These are phyloP conservation scores for Silurus meridionalis DNA, from an alignment of 2,113 vertebrate genomes.

Conservation along the genomic window DNA sequence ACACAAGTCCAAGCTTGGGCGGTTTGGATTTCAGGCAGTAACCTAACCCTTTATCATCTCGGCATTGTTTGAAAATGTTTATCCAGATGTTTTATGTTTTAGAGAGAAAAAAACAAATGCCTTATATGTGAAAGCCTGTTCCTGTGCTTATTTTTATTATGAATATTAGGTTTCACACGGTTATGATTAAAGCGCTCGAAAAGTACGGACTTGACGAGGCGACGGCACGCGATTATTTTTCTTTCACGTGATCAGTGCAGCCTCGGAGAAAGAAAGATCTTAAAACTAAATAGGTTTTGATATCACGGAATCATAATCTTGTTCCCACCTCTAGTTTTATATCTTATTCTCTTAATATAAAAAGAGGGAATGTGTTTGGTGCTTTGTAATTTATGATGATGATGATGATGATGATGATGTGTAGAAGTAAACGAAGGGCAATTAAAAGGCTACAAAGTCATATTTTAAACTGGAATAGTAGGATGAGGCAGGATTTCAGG, in stretches of 20 bases:
- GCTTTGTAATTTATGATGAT: neutral
- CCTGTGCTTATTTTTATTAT: conserved; percentile 30
- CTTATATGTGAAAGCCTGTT: conserved; percentile 32
- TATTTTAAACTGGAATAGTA: conserved; percentile 20
- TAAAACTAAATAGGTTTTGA: neutral
- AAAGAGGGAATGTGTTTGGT: neutral
- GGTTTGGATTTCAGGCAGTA: conserved; percentile 41
- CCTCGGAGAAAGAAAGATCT: neutral
- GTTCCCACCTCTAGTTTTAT: neutral
- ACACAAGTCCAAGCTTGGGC: neutral
- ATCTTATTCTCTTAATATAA: neutral
- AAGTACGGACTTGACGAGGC: neutral
- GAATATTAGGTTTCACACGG: conserved; percentile 22
- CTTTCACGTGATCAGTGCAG: neutral
- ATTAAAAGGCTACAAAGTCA: neutral
- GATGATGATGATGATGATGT: neutral
- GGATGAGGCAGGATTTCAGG: neutral
- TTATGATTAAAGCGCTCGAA: neutral
- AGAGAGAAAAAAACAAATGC: conserved; percentile 18
- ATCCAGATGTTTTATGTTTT: conserved; percentile 39
- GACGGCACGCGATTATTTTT: neutral
- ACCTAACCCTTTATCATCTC: conserved; percentile 9
- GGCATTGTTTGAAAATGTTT: conserved; percentile 20
- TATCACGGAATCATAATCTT: neutral
- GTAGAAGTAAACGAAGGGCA: neutral